phyloP scores from a whole-genome alignment of 1,140 invertebrate genomes.

The Drosophila cardini region DNA sequence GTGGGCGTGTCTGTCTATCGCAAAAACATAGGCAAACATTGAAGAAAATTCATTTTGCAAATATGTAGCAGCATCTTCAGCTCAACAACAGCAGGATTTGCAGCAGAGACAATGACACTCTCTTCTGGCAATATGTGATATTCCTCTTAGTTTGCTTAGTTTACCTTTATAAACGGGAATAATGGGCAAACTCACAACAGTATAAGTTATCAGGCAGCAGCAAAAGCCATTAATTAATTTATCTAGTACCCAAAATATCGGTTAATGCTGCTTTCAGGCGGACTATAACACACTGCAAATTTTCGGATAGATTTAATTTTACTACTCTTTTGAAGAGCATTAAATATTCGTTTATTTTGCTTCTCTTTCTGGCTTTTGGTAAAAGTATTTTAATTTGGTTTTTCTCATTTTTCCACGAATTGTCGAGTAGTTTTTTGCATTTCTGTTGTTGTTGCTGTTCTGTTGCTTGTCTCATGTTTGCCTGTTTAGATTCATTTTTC shows the following conservation, averaged over 20 bases:
- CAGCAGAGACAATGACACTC: slow-evolving; percentile 13
- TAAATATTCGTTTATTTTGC: slow-evolving; percentile 12
- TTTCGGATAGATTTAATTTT: too few species aligned
- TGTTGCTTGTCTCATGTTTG: slow-evolving; percentile 55
- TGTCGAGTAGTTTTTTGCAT: slow-evolving; percentile 31
- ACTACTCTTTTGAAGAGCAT: slow-evolving; percentile 26
- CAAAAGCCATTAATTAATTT: too few species aligned
- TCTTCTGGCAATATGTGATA: background rate
- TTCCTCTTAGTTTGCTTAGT: background rate
- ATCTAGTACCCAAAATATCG: too few species aligned
- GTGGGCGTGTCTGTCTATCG: slow-evolving; percentile 33
- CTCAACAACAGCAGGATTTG: background rate
- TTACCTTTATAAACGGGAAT: too few species aligned
- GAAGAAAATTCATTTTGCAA: slow-evolving; percentile 65
- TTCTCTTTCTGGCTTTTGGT: background rate
- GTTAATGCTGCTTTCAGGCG: too few species aligned
- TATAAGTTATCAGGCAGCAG: too few species aligned
- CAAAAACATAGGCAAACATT: slow-evolving; percentile 20
- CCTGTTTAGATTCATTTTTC: slow-evolving; percentile 61
- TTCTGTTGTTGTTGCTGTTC: slow-evolving; percentile 33
- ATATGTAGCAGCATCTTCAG: slow-evolving; percentile 46
- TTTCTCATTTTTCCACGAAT: slow-evolving; percentile 9
- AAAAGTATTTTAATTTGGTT: slow-evolving; percentile 24
- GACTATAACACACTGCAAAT: too few species aligned
- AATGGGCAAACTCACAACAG: too few species aligned